A percentile compares a stretch with the other conserved stretches of the same genome.
Evolutionary conservation across 2,113 vertebrate species (phyloP).

Genomic region (Nettapus auritus): DNA sequence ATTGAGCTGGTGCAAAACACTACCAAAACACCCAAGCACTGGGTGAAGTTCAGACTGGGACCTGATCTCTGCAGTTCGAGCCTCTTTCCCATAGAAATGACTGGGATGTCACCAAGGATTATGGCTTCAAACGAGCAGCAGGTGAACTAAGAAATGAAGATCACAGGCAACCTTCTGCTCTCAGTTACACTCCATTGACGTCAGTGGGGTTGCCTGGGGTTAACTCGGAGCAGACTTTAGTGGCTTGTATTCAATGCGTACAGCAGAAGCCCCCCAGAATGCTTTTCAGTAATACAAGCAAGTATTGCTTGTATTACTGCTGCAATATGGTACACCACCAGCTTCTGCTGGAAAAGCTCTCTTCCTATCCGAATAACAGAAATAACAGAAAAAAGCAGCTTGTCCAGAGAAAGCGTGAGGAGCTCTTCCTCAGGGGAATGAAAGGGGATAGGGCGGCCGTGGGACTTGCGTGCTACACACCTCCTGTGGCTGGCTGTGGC

Average conservation of each 20-base stretch:
- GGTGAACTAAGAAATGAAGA: slow-evolving; percentile 65
- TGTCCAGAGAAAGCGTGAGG: accelerated
- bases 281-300: background rate
- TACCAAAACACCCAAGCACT: background rate
- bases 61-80: background rate
- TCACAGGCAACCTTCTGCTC: slow-evolving; percentile 63
- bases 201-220: slow-evolving; percentile 49
- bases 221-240: slow-evolving; percentile 9
- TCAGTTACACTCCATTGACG: slow-evolving; percentile 64
- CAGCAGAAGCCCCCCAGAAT: background rate
- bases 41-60: background rate
- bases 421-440: background rate
- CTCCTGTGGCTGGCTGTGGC: background rate
- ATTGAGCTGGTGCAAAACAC: background rate
- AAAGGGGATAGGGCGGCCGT: background rate
- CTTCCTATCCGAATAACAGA: background rate
- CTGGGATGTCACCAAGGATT: slow-evolving; percentile 66
- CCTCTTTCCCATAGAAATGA: background rate
- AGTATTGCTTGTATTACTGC: no score
- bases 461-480: background rate
- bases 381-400: background rate
- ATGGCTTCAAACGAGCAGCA: slow-evolving; percentile 64
- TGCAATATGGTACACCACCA: background rate
- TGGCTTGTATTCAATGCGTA: background rate
- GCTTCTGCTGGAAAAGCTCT: background rate